Evolutionary conservation across 2,113 vertebrate species (phyloP).

Genomic region (Neodon shergylaensis): DNA sequence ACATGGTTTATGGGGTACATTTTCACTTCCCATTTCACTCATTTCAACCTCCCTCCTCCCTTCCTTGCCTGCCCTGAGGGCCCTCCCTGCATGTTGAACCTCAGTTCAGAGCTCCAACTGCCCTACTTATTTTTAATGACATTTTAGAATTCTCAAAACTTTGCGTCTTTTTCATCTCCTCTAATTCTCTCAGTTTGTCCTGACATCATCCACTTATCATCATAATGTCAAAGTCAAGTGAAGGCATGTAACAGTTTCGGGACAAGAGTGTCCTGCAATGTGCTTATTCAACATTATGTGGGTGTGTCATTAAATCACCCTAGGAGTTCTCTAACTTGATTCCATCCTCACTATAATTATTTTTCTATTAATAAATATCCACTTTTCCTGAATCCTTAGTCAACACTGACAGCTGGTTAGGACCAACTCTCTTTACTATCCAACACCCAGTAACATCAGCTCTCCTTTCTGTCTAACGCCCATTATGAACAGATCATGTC

Average conservation of each 20-base stretch:
- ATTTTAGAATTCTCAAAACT: constrained; percentile 45
- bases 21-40: not conserved
- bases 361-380: not conserved
- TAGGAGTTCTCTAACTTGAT: not conserved
- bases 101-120: not conserved
- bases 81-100: not conserved
- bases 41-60: not conserved
- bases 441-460: not conserved
- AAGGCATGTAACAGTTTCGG: not conserved
- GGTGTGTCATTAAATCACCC: not conserved
- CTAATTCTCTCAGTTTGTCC: not conserved
- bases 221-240: not conserved
- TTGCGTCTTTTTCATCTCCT: not conserved
- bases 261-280: not conserved
- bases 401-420: not conserved
- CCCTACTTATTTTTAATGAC: not conserved
- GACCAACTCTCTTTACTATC: not conserved
- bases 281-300: not conserved
- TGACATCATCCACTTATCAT: not conserved
- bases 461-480: not conserved
- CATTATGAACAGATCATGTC: not conserved
- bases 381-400: not conserved
- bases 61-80: too few relatives aligned
- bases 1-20: not conserved
- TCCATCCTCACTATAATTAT: not conserved